Evolutionary conservation across 2,113 vertebrate genomes (phyloP), one percentile per base, ranked within the genome.

Genomic region (Gracilinanus agilis): DNA sequence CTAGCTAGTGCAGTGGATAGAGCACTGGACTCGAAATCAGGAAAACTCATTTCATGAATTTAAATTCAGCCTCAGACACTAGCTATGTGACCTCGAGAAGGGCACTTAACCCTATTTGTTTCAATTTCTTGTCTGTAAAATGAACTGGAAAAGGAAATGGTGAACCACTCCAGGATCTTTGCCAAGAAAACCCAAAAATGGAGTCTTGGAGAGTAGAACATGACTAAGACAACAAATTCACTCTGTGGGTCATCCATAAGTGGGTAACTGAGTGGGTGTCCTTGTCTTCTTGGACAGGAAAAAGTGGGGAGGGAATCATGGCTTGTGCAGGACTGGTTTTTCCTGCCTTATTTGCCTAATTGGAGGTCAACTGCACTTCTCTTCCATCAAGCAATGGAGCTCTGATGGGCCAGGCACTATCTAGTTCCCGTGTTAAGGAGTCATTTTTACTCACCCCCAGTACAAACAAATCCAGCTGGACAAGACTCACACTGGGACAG

Each of bases 401-500:
- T 75, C 34, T 75, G 67, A 75, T 75, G 34, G 34, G 9, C 55
- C 40, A 56, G 55, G 53, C 10, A 58, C 6, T 13, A 3, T 34
- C 27, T 34, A 34, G 58, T 29, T 34, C 34, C 58, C 29, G 21
- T 24, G 19, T 13, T 0, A 0, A 34, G 27, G 53, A 2, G n/a
- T 27, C 54, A 1, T 24, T 34, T 19, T 53, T 92, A 94, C 96
- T 0, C 91, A 99, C 99, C 99, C 98, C 98, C 98, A 34, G 97
- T 96, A 97, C 99, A 99, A 95, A 98, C 98, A 13, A 98, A 99
- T 94, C 98, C 98, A 0, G 98, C 98, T 0, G 99, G 99, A 95
- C 99, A 99, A 0, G 83, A 97, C 95, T 99, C 99, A 93, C 99
- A 99, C 96, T 99, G 99, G 23, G 99, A 99, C 83, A 98, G 98